These are phyloP conservation scores for Phylloscopus collybita DNA, from an alignment of 2,797 vertebrate species.

Conservation along the genomic window DNA sequence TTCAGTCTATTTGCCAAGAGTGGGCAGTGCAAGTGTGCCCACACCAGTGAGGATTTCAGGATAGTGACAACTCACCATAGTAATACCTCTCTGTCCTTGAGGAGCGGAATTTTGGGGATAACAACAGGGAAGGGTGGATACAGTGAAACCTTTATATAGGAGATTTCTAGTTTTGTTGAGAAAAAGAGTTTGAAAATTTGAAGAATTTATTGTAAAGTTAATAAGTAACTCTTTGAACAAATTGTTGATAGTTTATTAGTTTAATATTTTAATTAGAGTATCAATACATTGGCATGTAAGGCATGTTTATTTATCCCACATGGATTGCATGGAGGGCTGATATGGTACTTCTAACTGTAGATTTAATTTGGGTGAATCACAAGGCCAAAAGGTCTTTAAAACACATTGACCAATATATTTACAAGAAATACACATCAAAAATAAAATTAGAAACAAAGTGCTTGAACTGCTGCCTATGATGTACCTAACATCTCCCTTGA, in stretches of 20 bases:
- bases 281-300: neutral
- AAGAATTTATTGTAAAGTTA: neutral
- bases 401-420: neutral
- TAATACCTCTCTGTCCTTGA: neutral
- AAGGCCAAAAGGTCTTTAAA: neutral
- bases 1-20: neutral
- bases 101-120: accelerated
- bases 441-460: neutral
- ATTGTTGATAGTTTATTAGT: neutral
- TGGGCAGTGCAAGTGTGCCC: neutral
- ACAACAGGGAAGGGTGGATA: neutral
- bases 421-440: neutral
- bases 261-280: neutral
- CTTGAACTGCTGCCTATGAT: neutral
- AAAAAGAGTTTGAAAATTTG: neutral
- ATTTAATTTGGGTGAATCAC: neutral
- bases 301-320: neutral
- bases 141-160: neutral
- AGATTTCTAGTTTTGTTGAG: neutral
- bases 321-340: neutral
- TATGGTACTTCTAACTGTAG: neutral
- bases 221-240: neutral
- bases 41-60: neutral
- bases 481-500: neutral
- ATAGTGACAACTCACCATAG: neutral